Evolutionary conservation across 2,113 vertebrate species (phyloP).

Genomic region (Loxodonta africana): DNA sequence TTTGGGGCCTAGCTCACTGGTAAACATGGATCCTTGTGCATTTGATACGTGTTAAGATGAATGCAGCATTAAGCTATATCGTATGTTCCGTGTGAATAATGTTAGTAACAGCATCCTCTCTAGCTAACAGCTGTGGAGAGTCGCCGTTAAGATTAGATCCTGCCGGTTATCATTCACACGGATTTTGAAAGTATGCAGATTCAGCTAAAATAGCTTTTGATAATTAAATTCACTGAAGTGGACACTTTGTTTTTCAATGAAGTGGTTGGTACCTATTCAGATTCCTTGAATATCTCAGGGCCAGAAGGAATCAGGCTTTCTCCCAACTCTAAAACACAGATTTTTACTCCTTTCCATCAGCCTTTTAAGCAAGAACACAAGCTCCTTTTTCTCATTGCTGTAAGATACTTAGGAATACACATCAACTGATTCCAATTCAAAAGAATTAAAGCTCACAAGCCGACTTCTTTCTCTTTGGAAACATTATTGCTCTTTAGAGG

Average conservation of each 20-base stretch:
- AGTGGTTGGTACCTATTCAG: background rate
- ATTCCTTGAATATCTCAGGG: conserved; percentile 48
- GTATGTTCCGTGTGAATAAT: background rate
- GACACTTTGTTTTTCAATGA: conserved; percentile 34
- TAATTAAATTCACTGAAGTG: conserved; percentile 26
- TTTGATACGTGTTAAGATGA: background rate
- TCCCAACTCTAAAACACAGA: background rate
- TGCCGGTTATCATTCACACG: background rate
- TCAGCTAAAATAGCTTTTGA: conserved; percentile 28
- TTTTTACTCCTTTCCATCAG: background rate
- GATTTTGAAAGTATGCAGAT: conserved; percentile 1
- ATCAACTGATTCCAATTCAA: background rate
- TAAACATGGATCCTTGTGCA: background rate
- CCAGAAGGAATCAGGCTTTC: conserved; percentile 15
- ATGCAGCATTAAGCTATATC: background rate
- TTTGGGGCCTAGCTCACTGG: background rate
- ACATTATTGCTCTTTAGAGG: conserved; percentile 15
- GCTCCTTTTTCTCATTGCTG: conserved; percentile 6
- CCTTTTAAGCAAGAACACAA: conserved; percentile 45
- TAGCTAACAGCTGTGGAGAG: background rate
- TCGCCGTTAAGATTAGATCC: background rate
- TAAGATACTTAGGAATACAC: background rate
- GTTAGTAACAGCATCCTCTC: background rate
- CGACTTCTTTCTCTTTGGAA: conserved; percentile 21
- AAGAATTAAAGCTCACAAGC: background rate